Evolutionary conservation across 2,888 invertebrate species (phyloP).

Genomic region (Eupithecia insigniata): DNA sequence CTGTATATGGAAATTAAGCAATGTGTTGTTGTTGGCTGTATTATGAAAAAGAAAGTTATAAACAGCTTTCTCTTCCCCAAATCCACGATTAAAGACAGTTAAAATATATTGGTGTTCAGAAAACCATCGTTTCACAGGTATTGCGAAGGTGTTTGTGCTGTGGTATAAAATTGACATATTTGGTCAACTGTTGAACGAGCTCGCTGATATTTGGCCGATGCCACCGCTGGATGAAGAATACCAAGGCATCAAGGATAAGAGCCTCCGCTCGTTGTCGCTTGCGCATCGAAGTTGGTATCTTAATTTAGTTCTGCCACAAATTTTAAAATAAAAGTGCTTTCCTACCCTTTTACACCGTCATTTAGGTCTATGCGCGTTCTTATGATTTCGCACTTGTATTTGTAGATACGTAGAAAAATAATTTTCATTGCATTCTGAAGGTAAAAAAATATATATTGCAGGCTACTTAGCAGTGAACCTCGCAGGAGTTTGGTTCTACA

Average conservation of each 20-base stretch:
- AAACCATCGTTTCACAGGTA: slow-evolving; percentile 51
- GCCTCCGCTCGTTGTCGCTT: slow-evolving; percentile 64
- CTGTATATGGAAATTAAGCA: neutral
- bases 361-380: neutral
- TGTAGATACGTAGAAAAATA: neutral
- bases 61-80: slow-evolving; percentile 8
- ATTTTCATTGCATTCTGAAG: neutral
- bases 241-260: slow-evolving; percentile 64
- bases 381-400: neutral
- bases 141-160: slow-evolving; percentile 69
- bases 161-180: slow-evolving; percentile 76
- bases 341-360: neutral
- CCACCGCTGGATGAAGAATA: slow-evolving; percentile 65
- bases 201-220: slow-evolving; percentile 75
- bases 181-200: slow-evolving; percentile 63
- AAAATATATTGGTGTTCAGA: neutral
- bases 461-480: slow-evolving; percentile 72
- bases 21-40: slow-evolving; percentile 11
- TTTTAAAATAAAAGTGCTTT: neutral
- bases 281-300: slow-evolving; percentile 65
- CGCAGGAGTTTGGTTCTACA: slow-evolving; percentile 74
- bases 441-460: slow-evolving; percentile 42
- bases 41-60: slow-evolving; percentile 5
- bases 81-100: neutral
- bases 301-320: neutral